Evolutionary conservation across 2,888 invertebrate genomes (phyloP).

Genomic region (Spisula solida): DNA sequence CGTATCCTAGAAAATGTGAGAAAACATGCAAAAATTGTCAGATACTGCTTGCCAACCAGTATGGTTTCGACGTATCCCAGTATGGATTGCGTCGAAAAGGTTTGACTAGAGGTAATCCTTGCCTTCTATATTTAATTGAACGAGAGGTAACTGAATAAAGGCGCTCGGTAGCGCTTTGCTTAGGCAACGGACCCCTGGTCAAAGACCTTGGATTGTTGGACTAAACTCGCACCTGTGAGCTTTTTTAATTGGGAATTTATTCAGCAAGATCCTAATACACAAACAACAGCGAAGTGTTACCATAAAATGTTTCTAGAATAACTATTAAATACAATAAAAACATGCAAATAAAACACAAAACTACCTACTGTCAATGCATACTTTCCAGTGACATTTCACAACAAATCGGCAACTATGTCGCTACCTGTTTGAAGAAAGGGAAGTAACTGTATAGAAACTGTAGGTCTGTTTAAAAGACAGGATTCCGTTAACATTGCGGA

Average conservation of each 20-base stretch:
- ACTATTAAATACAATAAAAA: not conserved
- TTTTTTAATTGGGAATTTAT: not conserved
- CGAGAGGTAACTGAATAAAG: no score
- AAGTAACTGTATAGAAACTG: not conserved
- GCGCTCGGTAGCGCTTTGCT: no score
- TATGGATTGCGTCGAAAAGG: no score
- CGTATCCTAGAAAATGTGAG: no score
- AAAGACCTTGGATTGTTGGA: no score
- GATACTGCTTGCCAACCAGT: no score
- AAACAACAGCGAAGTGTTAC: no score
- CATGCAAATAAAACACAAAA: not conserved
- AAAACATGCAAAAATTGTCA: no score
- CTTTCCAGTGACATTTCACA: not conserved
- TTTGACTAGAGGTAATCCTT: no score
- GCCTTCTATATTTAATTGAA: no score
- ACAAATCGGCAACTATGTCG: slow-evolving; percentile 6
- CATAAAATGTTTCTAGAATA: not conserved
- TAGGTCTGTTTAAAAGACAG: not conserved
- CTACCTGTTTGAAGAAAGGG: not conserved
- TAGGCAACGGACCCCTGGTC: no score
- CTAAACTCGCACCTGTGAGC: not conserved
- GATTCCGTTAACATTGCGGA: not conserved
- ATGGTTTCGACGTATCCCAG: no score
- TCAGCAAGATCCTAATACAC: not conserved
- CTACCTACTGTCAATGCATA: not conserved